These are phyloP conservation scores for Geotrypetes seraphini DNA, from an alignment of 2,797 vertebrate genomes.

Conservation along the genomic window DNA sequence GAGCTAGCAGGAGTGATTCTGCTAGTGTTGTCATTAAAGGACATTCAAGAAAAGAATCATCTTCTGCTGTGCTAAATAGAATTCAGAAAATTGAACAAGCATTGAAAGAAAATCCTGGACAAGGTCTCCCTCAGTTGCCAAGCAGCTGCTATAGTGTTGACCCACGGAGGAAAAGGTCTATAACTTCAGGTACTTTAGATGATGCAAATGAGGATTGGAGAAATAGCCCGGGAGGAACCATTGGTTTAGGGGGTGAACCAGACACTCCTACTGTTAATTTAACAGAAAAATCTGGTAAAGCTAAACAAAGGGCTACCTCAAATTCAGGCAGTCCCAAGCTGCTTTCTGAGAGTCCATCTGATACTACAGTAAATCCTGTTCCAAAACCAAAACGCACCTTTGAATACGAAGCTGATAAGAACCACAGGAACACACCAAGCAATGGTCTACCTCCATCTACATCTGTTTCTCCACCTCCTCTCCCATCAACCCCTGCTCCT, in stretches of 20 bases:
- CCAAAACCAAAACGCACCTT: constrained; percentile 98
- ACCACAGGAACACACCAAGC: constrained; percentile 63
- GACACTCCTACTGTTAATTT: constrained; percentile 45
- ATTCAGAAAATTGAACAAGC: constrained; percentile 97
- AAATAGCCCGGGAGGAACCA: constrained; percentile 64
- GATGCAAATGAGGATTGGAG: constrained; percentile 55
- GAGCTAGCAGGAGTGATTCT: constrained; percentile 61
- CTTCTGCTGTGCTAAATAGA: constrained; percentile 85
- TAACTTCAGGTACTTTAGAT: constrained; percentile 57
- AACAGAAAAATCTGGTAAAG: constrained; percentile 65
- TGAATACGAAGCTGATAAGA: constrained; percentile 90
- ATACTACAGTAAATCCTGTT: constrained; percentile 79
- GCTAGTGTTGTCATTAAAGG: constrained; percentile 63
- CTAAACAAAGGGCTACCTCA: constrained; percentile 58
- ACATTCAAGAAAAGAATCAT: constrained; percentile 76
- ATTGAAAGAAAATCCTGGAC: constrained; percentile 84
- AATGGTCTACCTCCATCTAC: constrained; percentile 82
- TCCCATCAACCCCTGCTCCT: constrained; percentile 83
- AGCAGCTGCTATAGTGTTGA: constrained; percentile 89
- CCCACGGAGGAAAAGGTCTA: constrained; percentile 69
- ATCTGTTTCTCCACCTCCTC: constrained; percentile 75
- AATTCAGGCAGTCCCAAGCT: constrained; percentile 53
- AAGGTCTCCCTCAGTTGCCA: constrained; percentile 77
- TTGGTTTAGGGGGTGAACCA: constrained; percentile 64
- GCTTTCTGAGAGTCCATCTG: constrained; percentile 43